A percentile compares a stretch with the other conserved stretches of the same genome.
Evolutionary conservation across 1,140 invertebrate genomes (phyloP).

Genomic region (Pararge aegeria): DNA sequence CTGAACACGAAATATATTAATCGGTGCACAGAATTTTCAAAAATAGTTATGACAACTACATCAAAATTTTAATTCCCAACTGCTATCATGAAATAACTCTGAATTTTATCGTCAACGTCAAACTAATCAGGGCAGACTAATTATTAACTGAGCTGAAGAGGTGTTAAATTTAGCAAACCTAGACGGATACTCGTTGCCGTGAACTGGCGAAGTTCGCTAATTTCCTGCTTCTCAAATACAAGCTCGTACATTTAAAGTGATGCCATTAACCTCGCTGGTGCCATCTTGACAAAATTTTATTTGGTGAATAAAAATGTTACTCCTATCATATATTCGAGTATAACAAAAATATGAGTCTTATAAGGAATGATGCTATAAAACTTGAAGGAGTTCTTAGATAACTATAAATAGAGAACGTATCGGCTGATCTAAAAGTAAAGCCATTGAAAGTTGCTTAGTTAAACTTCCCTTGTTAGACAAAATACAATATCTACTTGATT

Average conservation of each 20-base stretch:
- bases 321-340: background rate
- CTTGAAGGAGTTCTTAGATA: background rate
- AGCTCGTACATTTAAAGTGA: conserved; percentile 7
- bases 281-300: background rate
- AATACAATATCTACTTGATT: background rate
- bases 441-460: background rate
- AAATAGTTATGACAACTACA: background rate
- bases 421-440: background rate
- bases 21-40: too few species aligned
- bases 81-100: background rate
- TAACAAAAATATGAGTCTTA: background rate
- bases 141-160: conserved; percentile 30
- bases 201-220: conserved; percentile 15
- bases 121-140: conserved; percentile 42
- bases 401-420: background rate
- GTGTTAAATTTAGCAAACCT: conserved; percentile 14
- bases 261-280: conserved; percentile 18
- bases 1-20: too few species aligned
- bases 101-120: background rate
- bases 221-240: conserved; percentile 20
- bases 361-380: background rate
- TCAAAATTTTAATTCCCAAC: background rate
- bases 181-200: background rate
- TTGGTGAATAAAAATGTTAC: background rate
- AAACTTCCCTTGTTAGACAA: background rate